phyloP scores from a whole-genome alignment of 1,140 invertebrate species.

The Pogonomyrmex barbatus region DNA sequence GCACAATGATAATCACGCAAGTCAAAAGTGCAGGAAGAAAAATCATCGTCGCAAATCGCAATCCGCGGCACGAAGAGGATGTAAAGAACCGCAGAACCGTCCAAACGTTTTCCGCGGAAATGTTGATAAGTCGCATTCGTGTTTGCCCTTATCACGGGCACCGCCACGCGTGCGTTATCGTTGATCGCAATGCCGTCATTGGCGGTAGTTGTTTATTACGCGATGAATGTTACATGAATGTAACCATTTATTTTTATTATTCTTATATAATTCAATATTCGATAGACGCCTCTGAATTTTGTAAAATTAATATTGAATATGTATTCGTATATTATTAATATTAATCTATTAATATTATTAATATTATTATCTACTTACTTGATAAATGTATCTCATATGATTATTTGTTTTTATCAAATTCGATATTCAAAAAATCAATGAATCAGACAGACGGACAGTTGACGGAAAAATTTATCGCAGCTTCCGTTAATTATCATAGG shows the following conservation, averaged over 20 bases:
- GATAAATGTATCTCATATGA: background rate
- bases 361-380: no score
- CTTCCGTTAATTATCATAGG: background rate
- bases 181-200: slow-evolving; percentile 1
- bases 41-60: slow-evolving; percentile 25
- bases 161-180: background rate
- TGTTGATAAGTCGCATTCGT: slow-evolving; percentile 35
- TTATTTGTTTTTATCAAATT: slow-evolving; percentile 13
- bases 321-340: background rate
- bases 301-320: background rate
- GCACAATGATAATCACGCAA: background rate
- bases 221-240: background rate
- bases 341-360: no score
- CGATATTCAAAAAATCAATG: background rate
- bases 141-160: slow-evolving; percentile 32
- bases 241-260: background rate
- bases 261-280: background rate
- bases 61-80: slow-evolving; percentile 28
- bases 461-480: slow-evolving; percentile 11
- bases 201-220: background rate
- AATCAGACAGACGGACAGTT: background rate
- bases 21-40: slow-evolving; percentile 20
- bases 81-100: slow-evolving; percentile 19
- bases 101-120: slow-evolving; percentile 49
- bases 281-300: background rate